phyloP scores from a whole-genome alignment of 2,113 vertebrate genomes.

The Bagarius yarrelli region DNA sequence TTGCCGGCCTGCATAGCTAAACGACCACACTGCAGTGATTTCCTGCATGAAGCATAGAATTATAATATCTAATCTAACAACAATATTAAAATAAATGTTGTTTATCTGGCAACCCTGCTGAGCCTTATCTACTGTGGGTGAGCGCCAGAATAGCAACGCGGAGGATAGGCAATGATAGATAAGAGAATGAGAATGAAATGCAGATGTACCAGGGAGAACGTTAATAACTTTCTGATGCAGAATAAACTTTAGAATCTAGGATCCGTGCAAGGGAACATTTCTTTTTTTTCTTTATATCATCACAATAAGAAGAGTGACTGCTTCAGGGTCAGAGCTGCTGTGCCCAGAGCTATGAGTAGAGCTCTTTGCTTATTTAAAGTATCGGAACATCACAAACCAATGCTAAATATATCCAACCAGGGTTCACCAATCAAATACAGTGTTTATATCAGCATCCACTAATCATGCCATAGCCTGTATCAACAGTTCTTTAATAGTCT shows the following conservation, averaged over 20 bases:
- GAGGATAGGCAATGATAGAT: neutral
- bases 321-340: constrained; percentile 5
- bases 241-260: neutral
- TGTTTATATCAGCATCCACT: neutral
- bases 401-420: neutral
- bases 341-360: neutral
- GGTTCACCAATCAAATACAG: neutral
- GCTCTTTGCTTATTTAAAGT: neutral
- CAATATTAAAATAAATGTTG: neutral
- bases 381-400: neutral
- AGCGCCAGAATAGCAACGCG: neutral
- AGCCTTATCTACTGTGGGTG: neutral
- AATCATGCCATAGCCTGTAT: neutral
- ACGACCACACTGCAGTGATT: neutral
- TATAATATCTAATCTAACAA: neutral
- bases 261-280: neutral
- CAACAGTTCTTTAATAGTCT: neutral
- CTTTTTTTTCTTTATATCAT: neutral
- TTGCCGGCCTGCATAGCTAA: neutral
- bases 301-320: neutral
- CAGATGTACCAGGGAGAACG: neutral
- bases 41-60: no score
- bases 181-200: neutral
- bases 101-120: neutral
- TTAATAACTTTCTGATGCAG: neutral